Evolutionary conservation across 30 jellyfish, hydroid and myxozoan species (phyloP).

Genomic region (Pseudorhiza aurosa): DNA sequence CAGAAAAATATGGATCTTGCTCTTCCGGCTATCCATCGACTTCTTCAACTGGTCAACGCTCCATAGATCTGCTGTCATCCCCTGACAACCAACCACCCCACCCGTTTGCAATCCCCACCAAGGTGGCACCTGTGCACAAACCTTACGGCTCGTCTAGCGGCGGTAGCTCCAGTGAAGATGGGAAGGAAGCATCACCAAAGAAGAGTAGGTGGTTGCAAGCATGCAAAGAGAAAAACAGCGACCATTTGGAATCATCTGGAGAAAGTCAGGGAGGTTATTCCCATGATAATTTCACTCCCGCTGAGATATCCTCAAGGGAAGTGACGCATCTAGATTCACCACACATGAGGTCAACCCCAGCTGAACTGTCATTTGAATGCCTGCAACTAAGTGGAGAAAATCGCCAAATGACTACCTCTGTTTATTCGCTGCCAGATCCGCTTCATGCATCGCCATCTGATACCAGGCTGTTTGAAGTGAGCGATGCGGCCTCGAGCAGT

Average conservation of each 20-base stretch:
- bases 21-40: conserved; percentile 6
- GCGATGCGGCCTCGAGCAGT: not conserved
- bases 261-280: conserved; percentile 7
- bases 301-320: conserved; percentile 34
- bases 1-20: not conserved
- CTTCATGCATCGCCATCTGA: conserved; percentile 33
- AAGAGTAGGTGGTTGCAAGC: not conserved
- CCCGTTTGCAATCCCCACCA: not conserved
- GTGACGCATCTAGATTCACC: conserved; percentile 37
- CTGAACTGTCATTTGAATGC: conserved; percentile 17
- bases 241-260: not conserved
- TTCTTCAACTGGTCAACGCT: not conserved
- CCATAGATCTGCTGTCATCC: not conserved
- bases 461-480: not conserved
- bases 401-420: not conserved
- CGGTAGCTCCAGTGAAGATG: conserved; percentile 2
- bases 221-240: not conserved
- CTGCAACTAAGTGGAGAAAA: conserved; percentile 20
- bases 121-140: conserved; percentile 24
- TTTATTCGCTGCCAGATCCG: conserved; percentile 44
- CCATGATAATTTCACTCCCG: not conserved
- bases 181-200: conserved; percentile 3
- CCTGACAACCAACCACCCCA: not conserved
- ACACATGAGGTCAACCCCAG: conserved; percentile 21
- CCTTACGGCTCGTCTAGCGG: not conserved